A percentile compares a stretch with the other conserved stretches of the same genome.
Conservation (phyloP, 64 coral and sea anemone genomes). For the Astreopora myriophthalma region DNA sequence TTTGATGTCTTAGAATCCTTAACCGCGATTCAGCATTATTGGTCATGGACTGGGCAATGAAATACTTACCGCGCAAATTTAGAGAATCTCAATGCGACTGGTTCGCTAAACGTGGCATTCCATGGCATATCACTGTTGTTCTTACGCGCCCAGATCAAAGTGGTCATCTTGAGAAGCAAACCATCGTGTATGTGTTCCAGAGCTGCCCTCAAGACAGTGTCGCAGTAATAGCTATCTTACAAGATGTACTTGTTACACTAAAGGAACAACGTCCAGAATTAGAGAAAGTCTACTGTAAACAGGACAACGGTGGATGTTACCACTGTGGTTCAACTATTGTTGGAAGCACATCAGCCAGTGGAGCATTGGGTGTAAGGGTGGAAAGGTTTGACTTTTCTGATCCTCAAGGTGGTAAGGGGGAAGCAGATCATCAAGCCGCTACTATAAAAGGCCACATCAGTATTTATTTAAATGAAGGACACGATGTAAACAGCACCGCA, state of each 20-base stretch:
- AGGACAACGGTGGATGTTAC: conserved; percentile 43
- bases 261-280: conserved; percentile 6
- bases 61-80: background rate
- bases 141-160: background rate
- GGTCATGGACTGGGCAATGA: conserved; percentile 18
- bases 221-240: conserved; percentile 28
- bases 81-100: conserved; percentile 4
- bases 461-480: conserved; percentile 37
- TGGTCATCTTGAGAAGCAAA: conserved; percentile 22
- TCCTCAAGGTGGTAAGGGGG: conserved; percentile 46
- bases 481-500: background rate
- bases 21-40: background rate
- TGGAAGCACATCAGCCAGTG: background rate
- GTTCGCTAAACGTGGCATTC: conserved; percentile 7
- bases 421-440: conserved; percentile 15
- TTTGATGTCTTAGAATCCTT: background rate
- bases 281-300: conserved; percentile 27
- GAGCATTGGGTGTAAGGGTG: background rate
- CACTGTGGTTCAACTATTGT: conserved; percentile 53
- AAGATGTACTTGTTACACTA: conserved; percentile 30
- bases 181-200: conserved; percentile 36
- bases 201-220: conserved; percentile 27
- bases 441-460: conserved; percentile 37
- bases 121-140: conserved; percentile 6
- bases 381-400: conserved; percentile 60